Percentiles rank a stretch among this genome's conserved stretches.
Evolutionary conservation across 2,113 vertebrate genomes (phyloP).

Genomic region (Lasiurus cinereus): DNA sequence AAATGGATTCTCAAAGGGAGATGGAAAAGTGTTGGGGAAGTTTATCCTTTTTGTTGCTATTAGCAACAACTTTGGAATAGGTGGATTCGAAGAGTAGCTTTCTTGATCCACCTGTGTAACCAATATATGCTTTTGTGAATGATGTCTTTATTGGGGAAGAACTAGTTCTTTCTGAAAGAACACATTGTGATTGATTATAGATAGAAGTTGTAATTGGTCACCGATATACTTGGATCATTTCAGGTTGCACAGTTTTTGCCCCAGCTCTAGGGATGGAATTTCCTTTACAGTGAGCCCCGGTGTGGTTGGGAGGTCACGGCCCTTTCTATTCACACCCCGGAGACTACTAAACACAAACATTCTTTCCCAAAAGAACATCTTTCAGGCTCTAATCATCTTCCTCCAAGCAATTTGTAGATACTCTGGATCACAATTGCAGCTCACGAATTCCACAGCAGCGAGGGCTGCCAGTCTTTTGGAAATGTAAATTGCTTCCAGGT

Average conservation of each 20-base stretch:
- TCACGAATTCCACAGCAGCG: neutral
- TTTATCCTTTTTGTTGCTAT: neutral
- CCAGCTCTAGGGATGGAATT: neutral
- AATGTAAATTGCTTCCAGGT: neutral
- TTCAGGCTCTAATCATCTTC: neutral
- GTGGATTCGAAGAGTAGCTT: neutral
- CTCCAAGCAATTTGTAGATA: neutral
- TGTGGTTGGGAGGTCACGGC: neutral
- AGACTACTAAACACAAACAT: neutral
- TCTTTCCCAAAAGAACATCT: neutral
- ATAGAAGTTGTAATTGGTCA: neutral
- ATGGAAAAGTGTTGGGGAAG: neutral
- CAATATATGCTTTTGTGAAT: neutral
- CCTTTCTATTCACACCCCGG: neutral
- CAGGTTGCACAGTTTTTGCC: neutral
- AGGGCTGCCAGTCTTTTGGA: neutral
- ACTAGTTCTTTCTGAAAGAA: neutral
- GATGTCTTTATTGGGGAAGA: neutral
- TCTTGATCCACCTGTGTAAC: neutral
- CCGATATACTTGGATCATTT: neutral
- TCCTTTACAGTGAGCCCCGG: neutral
- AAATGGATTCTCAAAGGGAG: neutral
- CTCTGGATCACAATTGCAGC: neutral
- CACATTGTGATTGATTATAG: neutral
- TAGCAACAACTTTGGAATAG: neutral